A percentile compares a stretch with the other conserved stretches of the same genome.
These are phyloP conservation scores for Macaca fascicularis DNA, from an alignment of 2,113 vertebrate genomes.

Conservation along the genomic window T2T-MFA8v1.1 NC_088379.1:184912001-184912500, in stretches of 20 bases:
- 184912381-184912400: rapidly evolving
- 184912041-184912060: not conserved
- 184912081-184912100: not conserved
- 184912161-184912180: not conserved
- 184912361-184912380: not conserved
- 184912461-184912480: not conserved
- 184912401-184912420: not conserved
- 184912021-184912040: not conserved
- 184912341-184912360: not conserved
- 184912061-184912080: rapidly evolving
- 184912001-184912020: not conserved
- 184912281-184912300: not conserved
- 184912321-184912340: not conserved
- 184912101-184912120: rapidly evolving
- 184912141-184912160: not conserved
- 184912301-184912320: not conserved
- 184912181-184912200: not conserved
- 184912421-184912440: not conserved
- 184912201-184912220: not conserved
- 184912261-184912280: not conserved
- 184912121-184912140: not conserved
- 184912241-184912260: not conserved
- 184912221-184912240: not conserved
- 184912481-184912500: not conserved
- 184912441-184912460: not conserved